Conservation (phyloP, 2,797 vertebrate species). For the Coccyzus lansbergi region DNA sequence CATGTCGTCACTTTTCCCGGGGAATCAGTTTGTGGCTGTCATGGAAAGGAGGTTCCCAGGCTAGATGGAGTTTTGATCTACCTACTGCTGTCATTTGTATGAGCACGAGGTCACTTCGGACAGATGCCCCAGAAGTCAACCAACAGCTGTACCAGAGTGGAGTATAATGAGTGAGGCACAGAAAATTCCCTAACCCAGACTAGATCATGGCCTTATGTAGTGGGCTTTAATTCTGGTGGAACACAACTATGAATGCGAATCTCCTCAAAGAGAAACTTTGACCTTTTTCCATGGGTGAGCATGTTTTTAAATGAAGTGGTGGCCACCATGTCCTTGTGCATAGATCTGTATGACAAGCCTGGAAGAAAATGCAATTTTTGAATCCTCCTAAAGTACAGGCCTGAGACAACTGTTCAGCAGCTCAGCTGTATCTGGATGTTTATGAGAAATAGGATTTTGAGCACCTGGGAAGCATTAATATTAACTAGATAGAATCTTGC, state of each 20-base stretch:
- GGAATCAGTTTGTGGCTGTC: not conserved
- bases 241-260: not conserved
- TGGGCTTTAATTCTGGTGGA: not conserved
- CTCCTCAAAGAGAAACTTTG: not conserved
- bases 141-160: not conserved
- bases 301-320: not conserved
- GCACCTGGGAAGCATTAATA: not conserved
- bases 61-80: not conserved
- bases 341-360: not conserved
- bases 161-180: not conserved
- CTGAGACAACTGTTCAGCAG: not conserved
- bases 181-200: not conserved
- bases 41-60: not conserved
- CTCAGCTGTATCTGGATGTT: not conserved
- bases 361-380: not conserved
- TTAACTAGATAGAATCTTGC: not conserved
- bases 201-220: accelerated
- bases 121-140: not conserved
- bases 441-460: not conserved
- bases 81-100: not conserved
- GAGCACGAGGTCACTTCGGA: not conserved
- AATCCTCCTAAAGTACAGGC: not conserved
- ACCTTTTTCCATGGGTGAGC: accelerated
- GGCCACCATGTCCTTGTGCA: not conserved
- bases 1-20: not conserved